Evolutionary conservation across 2,113 vertebrate genomes (phyloP).

Genomic region (Scatophagus argus): DNA sequence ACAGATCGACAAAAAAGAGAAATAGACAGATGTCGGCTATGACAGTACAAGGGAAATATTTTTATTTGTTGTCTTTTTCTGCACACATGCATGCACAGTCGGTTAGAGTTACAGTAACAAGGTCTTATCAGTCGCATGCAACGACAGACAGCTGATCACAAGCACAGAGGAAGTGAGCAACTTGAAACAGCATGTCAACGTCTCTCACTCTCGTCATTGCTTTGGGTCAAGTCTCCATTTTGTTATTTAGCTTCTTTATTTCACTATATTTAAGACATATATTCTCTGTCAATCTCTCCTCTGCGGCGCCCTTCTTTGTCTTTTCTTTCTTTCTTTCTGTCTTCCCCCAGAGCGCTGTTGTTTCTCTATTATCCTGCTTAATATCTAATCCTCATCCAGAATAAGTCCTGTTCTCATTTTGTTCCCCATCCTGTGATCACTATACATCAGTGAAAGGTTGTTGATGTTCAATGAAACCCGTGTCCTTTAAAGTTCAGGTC

Average conservation of each 20-base stretch:
- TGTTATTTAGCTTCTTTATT: slow-evolving; percentile 21
- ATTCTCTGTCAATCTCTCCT: slow-evolving; percentile 14
- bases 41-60: slow-evolving; percentile 50
- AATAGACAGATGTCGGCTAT: slow-evolving; percentile 51
- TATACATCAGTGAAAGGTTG: slow-evolving; percentile 26
- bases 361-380: slow-evolving; percentile 1
- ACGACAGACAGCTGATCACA: slow-evolving; percentile 50
- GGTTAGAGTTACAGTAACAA: slow-evolving; percentile 18
- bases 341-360: neutral
- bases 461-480: slow-evolving; percentile 21
- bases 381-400: neutral
- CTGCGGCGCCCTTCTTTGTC: neutral
- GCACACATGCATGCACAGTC: slow-evolving; percentile 18
- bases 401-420: slow-evolving; percentile 5
- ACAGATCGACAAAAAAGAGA: slow-evolving; percentile 33
- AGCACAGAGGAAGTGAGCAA: slow-evolving; percentile 10
- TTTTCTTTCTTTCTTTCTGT: neutral
- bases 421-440: neutral
- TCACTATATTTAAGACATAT: slow-evolving; percentile 36
- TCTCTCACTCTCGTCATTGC: slow-evolving; percentile 28
- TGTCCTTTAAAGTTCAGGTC: slow-evolving; percentile 35
- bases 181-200: slow-evolving; percentile 39
- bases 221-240: slow-evolving; percentile 26
- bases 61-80: slow-evolving; percentile 36
- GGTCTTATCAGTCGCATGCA: slow-evolving; percentile 32